Evolutionary conservation across 2,113 vertebrate genomes (phyloP), one percentile per base, ranked within the genome.

Genomic region (Monarcha castaneiventris): DNA sequence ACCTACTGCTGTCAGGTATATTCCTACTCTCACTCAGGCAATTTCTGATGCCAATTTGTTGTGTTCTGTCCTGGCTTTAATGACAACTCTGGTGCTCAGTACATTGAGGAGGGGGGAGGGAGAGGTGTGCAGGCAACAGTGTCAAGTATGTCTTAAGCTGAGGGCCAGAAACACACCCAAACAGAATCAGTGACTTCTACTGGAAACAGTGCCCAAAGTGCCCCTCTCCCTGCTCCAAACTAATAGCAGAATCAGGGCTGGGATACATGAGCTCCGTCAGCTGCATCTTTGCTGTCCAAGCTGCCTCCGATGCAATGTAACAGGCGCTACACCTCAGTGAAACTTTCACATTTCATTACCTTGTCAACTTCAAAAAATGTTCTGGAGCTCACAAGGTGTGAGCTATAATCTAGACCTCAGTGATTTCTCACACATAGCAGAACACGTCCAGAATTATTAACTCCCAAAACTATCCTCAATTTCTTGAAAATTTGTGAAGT

Each of bases 71-170:
- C 44, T 64, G 62, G 59, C 27, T 73, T 84, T 32, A 61, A 44
- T 51, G n/a, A 62, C 33, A 92, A 19, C n/a, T 56, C 41, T 59
- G 39, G 10, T 62, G 20, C 33, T 79, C 35, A 48, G 7, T 32
- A 9, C 11, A 35, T 2, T 1, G 2, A 33, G 23, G 7, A 10
- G 0, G 1, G 6, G 7, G 4, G 13, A 27, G 11, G 35, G 4
- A 69, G 6, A 6, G 10, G 11, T 21, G 2, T 22, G 11, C 27
- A 76, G 16, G 49, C 22, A 91, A 73, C 18, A 69, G n/a, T 1
- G 5, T 49, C 41, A 72, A 79, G 16, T 9, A 10, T 9, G 2
- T n/a, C 49, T 85, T 51, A 37, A 73, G 32, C 14, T 56, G 23
- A 96, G 68, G 26, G 66, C 56, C 68, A 76, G 46, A 89, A 94